Percentiles rank a stretch among this genome's conserved stretches.
Evolutionary conservation across 2,797 vertebrate genomes (phyloP).

Genomic region (Manis javanica): DNA sequence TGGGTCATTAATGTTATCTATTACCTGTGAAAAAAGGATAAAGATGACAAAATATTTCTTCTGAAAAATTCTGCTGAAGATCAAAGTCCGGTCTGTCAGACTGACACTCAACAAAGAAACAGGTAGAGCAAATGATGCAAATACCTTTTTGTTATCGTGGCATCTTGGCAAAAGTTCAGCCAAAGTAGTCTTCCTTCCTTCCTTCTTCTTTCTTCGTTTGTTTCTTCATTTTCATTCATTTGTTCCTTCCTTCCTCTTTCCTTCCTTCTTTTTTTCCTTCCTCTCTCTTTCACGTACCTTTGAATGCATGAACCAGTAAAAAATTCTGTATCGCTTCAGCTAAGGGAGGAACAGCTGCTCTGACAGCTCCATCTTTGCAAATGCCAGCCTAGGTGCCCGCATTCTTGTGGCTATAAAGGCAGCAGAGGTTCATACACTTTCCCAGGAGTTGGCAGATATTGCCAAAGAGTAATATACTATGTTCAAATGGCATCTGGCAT

Average conservation of each 20-base stretch:
- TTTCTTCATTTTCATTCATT: background rate
- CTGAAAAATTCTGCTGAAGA: background rate
- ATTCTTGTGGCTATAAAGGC: background rate
- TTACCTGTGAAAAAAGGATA: background rate
- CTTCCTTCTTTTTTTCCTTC: too few species aligned
- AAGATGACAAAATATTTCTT: background rate
- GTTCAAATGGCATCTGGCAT: conserved; percentile 45
- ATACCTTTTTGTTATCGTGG: background rate
- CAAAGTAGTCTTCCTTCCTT: background rate
- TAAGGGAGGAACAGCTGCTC: background rate
- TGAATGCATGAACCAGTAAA: background rate
- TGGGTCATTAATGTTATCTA: conserved; percentile 28
- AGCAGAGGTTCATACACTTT: background rate
- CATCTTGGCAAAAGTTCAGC: background rate
- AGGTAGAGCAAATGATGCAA: background rate
- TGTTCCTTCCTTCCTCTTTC: background rate
- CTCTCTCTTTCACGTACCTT: background rate
- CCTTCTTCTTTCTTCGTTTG: too few species aligned
- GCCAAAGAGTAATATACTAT: background rate
- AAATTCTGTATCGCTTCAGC: background rate
- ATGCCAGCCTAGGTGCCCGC: background rate
- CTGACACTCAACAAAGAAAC: background rate
- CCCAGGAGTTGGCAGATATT: background rate
- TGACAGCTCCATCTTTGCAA: background rate
- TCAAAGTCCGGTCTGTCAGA: background rate